A percentile compares a stretch with the other conserved stretches of the same genome.
Conservation (phyloP, 2,888 invertebrate species). For the Drosophila paramelanica region DNA sequence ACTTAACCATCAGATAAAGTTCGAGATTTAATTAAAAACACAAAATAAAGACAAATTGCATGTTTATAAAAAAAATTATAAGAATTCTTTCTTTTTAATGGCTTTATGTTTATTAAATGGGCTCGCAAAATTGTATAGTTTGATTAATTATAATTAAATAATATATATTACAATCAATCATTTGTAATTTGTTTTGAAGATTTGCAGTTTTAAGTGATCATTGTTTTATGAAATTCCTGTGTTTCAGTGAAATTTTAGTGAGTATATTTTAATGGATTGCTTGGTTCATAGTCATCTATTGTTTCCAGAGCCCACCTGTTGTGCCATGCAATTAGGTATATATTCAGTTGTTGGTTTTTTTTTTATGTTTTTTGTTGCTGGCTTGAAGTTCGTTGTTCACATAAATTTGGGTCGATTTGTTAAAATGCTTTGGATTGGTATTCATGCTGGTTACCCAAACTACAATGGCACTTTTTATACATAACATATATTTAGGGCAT, state of each 20-base stretch:
- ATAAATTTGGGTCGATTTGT: slow-evolving; percentile 56
- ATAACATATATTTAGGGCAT: slow-evolving; percentile 32
- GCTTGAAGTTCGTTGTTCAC: slow-evolving; percentile 33
- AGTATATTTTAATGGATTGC: neutral
- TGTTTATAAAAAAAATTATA: too few relatives aligned
- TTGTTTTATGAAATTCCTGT: too few relatives aligned
- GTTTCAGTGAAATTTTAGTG: neutral
- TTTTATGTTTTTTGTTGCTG: slow-evolving; percentile 1
- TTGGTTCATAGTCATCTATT: neutral
- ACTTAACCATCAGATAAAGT: too few relatives aligned
- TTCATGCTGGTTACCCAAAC: slow-evolving; percentile 43
- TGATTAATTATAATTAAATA: too few relatives aligned
- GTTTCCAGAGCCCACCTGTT: slow-evolving; percentile 28
- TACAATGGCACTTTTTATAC: slow-evolving; percentile 37
- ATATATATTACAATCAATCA: too few relatives aligned
- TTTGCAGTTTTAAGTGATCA: too few relatives aligned
- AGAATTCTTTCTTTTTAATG: too few relatives aligned
- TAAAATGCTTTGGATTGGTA: slow-evolving; percentile 39
- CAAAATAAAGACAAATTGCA: too few relatives aligned
- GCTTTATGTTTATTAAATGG: too few relatives aligned
- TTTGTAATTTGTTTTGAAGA: neutral
- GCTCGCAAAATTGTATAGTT: too few relatives aligned
- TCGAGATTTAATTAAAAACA: too few relatives aligned
- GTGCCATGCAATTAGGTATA: slow-evolving; percentile 37
- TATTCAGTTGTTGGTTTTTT: slow-evolving; percentile 4